Evolutionary conservation across 1,140 invertebrate species (phyloP).

Genomic region (Meloidogyne chitwoodi): DNA sequence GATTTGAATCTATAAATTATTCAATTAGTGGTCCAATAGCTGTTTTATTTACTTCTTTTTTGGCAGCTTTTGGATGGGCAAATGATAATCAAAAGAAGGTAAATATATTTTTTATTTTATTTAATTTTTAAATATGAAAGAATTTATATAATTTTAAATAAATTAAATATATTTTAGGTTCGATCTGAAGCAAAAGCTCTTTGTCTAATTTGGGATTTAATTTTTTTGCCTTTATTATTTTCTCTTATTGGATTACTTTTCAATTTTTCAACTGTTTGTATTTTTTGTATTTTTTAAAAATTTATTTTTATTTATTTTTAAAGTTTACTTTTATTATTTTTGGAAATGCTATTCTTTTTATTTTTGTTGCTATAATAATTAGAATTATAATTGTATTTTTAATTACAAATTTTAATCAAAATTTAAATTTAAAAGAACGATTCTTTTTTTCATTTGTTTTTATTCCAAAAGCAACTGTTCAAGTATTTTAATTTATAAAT

Average conservation of each 20-base stretch:
- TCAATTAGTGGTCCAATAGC: slow-evolving; percentile 33
- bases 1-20: slow-evolving; percentile 14
- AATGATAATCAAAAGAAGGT: slow-evolving; percentile 74
- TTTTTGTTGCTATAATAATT: slow-evolving; percentile 32
- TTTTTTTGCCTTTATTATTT: slow-evolving; percentile 45
- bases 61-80: slow-evolving; percentile 72
- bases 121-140: slow-evolving; percentile 65
- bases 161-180: slow-evolving; percentile 29
- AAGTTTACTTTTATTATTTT: slow-evolving; percentile 33
- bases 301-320: slow-evolving; percentile 13
- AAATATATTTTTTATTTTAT: no score
- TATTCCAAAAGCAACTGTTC: slow-evolving; percentile 48
- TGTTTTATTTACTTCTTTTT: slow-evolving; percentile 69
- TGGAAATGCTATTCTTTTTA: slow-evolving; percentile 30
- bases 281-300: neutral
- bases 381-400: slow-evolving; percentile 33
- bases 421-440: slow-evolving; percentile 28
- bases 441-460: slow-evolving; percentile 36
- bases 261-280: slow-evolving; percentile 20
- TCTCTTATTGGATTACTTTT: slow-evolving; percentile 45
- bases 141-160: neutral
- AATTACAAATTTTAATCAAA: slow-evolving; percentile 21
- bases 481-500: slow-evolving; percentile 18
- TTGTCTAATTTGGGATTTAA: slow-evolving; percentile 36
- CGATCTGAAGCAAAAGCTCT: slow-evolving; percentile 32